Evolutionary conservation across 2,113 vertebrate genomes (phyloP).

Genomic region (Oxygymnocypris stewartii): DNA sequence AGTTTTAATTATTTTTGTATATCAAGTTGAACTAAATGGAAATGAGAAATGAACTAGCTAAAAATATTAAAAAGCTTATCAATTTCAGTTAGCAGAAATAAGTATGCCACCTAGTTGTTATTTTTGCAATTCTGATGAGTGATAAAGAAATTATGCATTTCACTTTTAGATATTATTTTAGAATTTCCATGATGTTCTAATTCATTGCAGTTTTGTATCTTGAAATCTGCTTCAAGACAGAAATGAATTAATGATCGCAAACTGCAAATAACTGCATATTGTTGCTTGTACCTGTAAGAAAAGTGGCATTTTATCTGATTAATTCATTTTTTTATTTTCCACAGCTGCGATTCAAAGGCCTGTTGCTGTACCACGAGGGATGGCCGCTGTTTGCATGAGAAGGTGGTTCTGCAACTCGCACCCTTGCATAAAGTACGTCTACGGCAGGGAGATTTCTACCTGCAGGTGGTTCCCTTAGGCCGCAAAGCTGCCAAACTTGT

Average conservation of each 20-base stretch:
- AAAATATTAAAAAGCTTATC: too few species aligned
- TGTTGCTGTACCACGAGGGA: slow-evolving; percentile 80
- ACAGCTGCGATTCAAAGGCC: slow-evolving; percentile 77
- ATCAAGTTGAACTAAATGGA: too few species aligned
- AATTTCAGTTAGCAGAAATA: too few species aligned
- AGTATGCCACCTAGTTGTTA: not conserved
- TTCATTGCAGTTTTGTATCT: not conserved
- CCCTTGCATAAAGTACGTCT: slow-evolving; percentile 79
- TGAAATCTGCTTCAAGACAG: too few species aligned
- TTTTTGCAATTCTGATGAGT: not conserved
- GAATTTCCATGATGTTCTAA: not conserved
- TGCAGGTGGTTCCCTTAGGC: slow-evolving; percentile 78
- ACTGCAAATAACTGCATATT: not conserved
- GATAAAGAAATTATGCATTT: not conserved
- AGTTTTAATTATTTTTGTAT: not conserved
- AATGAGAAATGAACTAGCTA: too few species aligned
- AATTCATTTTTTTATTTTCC: slow-evolving; percentile 50
- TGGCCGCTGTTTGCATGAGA: slow-evolving; percentile 83
- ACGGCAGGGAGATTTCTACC: slow-evolving; percentile 82
- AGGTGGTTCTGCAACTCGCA: slow-evolving; percentile 79
- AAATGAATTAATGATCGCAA: not conserved
- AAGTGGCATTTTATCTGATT: slow-evolving; percentile 10
- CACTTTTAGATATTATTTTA: not conserved
- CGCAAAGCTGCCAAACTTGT: slow-evolving; percentile 78
- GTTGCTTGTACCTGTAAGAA: slow-evolving; percentile 25